Percentiles rank a stretch among this genome's conserved stretches.
Evolutionary conservation across 2,113 vertebrate species (phyloP).

Genomic region (Aythya baeri): DNA sequence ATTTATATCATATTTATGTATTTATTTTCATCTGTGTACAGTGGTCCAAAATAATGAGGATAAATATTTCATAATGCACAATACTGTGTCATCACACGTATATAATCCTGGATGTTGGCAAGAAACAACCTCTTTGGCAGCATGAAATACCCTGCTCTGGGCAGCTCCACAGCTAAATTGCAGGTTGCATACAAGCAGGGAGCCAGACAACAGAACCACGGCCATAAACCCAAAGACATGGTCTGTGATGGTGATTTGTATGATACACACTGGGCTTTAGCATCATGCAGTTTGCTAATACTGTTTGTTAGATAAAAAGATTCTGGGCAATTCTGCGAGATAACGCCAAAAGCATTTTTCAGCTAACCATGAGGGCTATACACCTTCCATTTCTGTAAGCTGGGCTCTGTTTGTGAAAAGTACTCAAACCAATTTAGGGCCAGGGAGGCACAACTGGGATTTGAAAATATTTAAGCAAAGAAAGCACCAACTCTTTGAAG

Average conservation of each 20-base stretch:
- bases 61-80: not conserved
- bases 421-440: not conserved
- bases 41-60: not conserved
- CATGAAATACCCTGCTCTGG: not conserved
- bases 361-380: not conserved
- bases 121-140: not conserved
- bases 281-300: not conserved
- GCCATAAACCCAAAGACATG: not conserved
- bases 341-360: not conserved
- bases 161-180: not conserved
- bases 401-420: not conserved
- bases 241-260: not conserved
- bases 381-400: not conserved
- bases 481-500: not conserved
- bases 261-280: not conserved
- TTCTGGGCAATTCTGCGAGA: not conserved
- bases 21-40: not conserved
- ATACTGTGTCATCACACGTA: not conserved
- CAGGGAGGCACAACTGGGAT: not conserved
- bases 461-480: not conserved
- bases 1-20: not conserved
- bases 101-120: not conserved
- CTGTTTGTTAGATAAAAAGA: not conserved
- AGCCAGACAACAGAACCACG: not conserved
- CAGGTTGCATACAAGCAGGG: not conserved